phyloP scores from a whole-genome alignment of 2,888 invertebrate genomes.

The Apodemia mormo region DNA sequence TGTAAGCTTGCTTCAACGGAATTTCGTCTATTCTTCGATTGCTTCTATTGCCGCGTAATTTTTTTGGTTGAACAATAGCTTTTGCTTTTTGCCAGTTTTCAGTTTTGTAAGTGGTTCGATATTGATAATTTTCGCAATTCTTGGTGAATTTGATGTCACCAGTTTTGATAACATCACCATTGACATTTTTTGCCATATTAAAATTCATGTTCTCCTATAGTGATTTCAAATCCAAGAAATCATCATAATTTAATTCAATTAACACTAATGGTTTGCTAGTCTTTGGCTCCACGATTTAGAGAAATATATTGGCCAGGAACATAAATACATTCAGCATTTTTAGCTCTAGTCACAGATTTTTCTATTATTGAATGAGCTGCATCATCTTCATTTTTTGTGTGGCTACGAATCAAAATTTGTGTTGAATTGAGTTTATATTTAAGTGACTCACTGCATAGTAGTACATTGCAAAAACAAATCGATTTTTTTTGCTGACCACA shows the following conservation, averaged over 20 bases:
- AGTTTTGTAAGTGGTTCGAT: constrained; percentile 27
- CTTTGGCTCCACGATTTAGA: constrained; percentile 33
- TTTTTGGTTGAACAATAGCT: neutral
- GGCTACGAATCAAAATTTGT: constrained; percentile 34
- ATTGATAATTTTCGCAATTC: constrained; percentile 33
- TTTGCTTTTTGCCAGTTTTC: neutral
- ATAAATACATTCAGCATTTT: constrained; percentile 39
- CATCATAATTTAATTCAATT: constrained; percentile 32
- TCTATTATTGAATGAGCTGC: constrained; percentile 37
- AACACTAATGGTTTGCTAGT: constrained; percentile 33
- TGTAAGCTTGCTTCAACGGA: neutral
- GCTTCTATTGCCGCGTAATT: too few species aligned
- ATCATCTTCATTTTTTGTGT: constrained; percentile 37
- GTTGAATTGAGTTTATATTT: constrained; percentile 20
- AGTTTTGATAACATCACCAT: constrained; percentile 29
- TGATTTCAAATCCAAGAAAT: constrained; percentile 34
- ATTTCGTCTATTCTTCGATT: neutral
- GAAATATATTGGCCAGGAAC: constrained; percentile 37
- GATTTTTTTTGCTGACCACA: neutral
- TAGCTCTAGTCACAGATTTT: constrained; percentile 35
- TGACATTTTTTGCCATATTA: constrained; percentile 27
- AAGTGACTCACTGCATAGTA: neutral
- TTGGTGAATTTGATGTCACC: constrained; percentile 34
- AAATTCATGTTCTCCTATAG: constrained; percentile 31
- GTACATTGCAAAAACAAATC: too few species aligned